Conservation (phyloP, 2,113 vertebrate species). For the Colaptes auratus region DNA sequence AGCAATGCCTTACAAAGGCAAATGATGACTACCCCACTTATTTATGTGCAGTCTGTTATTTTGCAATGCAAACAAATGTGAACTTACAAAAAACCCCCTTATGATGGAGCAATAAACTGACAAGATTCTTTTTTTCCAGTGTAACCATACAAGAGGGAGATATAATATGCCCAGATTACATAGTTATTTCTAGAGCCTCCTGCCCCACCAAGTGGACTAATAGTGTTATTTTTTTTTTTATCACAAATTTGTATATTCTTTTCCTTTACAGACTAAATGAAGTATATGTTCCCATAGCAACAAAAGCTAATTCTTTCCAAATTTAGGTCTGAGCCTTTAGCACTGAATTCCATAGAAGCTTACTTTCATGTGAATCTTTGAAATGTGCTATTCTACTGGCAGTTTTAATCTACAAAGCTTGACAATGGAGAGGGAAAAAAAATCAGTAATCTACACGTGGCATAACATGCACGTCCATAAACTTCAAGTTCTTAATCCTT, state of each 20-base stretch:
- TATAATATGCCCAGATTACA: conserved; percentile 28
- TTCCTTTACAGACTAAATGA: conserved; percentile 50
- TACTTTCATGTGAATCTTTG: conserved; percentile 28
- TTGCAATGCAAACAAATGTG: conserved; percentile 62
- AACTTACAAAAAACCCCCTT: conserved; percentile 40
- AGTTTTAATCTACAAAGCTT: conserved; percentile 3
- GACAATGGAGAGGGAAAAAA: background rate
- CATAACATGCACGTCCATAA: background rate
- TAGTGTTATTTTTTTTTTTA: conserved; percentile 78
- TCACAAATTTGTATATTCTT: conserved; percentile 46
- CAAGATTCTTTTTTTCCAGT: conserved; percentile 1
- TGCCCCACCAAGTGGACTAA: conserved; percentile 94
- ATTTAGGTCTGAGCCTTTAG: conserved; percentile 49
- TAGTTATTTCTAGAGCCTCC: conserved; percentile 80
- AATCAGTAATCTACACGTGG: background rate
- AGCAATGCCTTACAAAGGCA: conserved; percentile 61
- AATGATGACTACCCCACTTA: conserved; percentile 64
- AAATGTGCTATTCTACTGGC: conserved; percentile 10
- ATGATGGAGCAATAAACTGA: conserved; percentile 49
- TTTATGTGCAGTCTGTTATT: conserved; percentile 65
- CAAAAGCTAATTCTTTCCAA: conserved; percentile 61
- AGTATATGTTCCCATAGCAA: conserved; percentile 59
- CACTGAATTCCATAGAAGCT: conserved; percentile 34
- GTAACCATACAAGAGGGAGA: conserved; percentile 31
- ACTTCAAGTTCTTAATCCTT: background rate